Evolutionary conservation across 2,797 vertebrate species (phyloP).

Genomic region (Fistularia tabacaria): DNA sequence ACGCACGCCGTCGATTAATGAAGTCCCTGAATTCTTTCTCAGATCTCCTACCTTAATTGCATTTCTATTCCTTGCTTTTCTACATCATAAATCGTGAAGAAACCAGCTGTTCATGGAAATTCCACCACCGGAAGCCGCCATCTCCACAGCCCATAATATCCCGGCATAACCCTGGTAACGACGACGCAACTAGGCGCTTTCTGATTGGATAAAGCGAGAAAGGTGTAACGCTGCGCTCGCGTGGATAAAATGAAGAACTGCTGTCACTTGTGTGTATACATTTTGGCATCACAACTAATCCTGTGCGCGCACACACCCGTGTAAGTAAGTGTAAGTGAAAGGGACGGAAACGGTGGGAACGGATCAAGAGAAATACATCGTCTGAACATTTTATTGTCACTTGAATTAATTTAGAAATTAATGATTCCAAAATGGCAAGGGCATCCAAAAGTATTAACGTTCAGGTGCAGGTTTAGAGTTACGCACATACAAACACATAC

Average conservation of each 20-base stretch:
- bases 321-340: no score
- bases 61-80: background rate
- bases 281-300: background rate
- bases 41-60: no score
- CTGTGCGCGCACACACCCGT: conserved; percentile 2
- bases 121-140: conserved; percentile 38
- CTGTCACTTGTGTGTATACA: background rate
- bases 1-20: no score
- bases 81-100: background rate
- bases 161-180: conserved; percentile 22
- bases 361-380: no score
- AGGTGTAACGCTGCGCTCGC: conserved; percentile 25
- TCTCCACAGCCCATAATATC: conserved; percentile 58
- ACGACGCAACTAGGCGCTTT: conserved; percentile 20
- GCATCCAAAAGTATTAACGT: no score
- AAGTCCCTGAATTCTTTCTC: no score
- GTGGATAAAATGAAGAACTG: conserved; percentile 1
- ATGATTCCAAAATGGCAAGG: no score
- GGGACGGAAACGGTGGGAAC: no score
- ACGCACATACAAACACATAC: no score
- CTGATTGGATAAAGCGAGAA: conserved; percentile 48
- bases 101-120: background rate
- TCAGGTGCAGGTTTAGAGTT: no score
- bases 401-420: no score
- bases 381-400: no score